Conservation (phyloP, 2,888 invertebrate species). For the Ctena decussata region DNA sequence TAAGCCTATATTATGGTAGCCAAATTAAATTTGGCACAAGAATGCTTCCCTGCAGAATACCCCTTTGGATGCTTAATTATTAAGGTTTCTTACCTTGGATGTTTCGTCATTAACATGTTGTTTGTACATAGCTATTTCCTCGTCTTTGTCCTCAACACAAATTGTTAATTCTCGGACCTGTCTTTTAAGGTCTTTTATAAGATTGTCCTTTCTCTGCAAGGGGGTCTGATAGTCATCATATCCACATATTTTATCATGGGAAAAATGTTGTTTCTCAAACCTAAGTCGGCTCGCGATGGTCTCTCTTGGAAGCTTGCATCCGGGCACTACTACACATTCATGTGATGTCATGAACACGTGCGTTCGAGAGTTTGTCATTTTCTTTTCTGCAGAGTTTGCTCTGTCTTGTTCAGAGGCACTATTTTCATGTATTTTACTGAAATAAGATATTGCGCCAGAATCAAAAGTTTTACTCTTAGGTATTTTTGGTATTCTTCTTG, state of each 20-base stretch:
- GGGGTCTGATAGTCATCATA: slow-evolving; percentile 77
- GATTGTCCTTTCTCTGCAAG: slow-evolving; percentile 76
- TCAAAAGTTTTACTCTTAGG: slow-evolving; percentile 66
- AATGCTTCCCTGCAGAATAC: too few relatives aligned
- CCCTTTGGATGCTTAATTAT: too few relatives aligned
- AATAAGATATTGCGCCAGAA: not conserved
- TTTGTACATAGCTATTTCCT: slow-evolving; percentile 69
- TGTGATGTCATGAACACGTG: slow-evolving; percentile 68
- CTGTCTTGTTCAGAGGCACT: slow-evolving; percentile 33
- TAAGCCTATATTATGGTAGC: too few relatives aligned
- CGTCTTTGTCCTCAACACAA: slow-evolving; percentile 67
- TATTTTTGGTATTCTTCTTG: too few relatives aligned
- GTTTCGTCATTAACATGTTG: slow-evolving; percentile 67
- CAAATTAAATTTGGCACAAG: too few relatives aligned
- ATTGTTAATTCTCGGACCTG: slow-evolving; percentile 71
- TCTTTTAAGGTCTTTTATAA: slow-evolving; percentile 69
- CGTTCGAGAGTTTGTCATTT: slow-evolving; percentile 38
- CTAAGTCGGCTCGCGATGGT: slow-evolving; percentile 73
- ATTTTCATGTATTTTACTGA: not conserved
- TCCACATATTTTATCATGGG: slow-evolving; percentile 51
- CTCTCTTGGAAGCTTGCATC: slow-evolving; percentile 66
- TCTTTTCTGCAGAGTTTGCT: slow-evolving; percentile 7
- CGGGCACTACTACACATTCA: slow-evolving; percentile 63
- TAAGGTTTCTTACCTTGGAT: slow-evolving; percentile 49
- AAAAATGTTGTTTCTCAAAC: slow-evolving; percentile 73